Evolutionary conservation across 2,797 vertebrate species (phyloP), one percentile per base, ranked within the genome.

Genomic region (Xiphophorus birchmanni): DNA sequence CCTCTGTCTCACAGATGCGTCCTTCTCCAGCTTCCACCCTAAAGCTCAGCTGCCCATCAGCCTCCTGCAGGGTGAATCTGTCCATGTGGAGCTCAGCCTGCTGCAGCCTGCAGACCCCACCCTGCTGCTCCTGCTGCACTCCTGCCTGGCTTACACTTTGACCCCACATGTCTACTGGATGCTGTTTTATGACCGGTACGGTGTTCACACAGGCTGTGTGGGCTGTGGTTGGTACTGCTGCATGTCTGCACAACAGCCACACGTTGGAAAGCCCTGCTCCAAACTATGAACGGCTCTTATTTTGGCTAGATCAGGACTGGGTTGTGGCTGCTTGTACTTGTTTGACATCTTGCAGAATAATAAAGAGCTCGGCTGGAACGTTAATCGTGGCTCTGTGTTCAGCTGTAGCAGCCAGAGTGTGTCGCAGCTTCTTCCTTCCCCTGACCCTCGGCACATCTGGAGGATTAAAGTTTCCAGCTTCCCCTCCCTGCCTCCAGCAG

Each of bases 101-200:
- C 76, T 85, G 87, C 80, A 82, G 23, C 82, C 87, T 1, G 79
- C 88, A 1, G 82, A 82, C 23, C 79, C 85, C 0, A 58, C n/a
- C 72, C 58, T 89, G 85, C 77, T 86, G 76, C 89, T 93, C 83
- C 83, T 91, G 85, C 89, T 93, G 63, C 90, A 94, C 74, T 94
- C 89, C 82, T 95, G 94, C 76, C 50, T 92, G 79, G 93, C 90
- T 65, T 91, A 87, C 85, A 83, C 84, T 26, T 71, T 21, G 0
- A n/a, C 83, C 17, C 91, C 93, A 0, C 48, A 83, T 6, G 17
- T 76, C 87, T 81, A 77, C 81, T 90, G 91, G 88, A 85, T 86
- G 77, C 84, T 80, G 0, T 72, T 93, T 37, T 92, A 93, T 6
- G 82, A 93, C 8, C 54, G 93, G 93, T 95, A 76, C 29, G 93